Percentiles rank a stretch among this genome's conserved stretches.
These are phyloP conservation scores for Drosophila pachea DNA, from an alignment of 1,140 invertebrate genomes.

Conservation along the genomic window DNA sequence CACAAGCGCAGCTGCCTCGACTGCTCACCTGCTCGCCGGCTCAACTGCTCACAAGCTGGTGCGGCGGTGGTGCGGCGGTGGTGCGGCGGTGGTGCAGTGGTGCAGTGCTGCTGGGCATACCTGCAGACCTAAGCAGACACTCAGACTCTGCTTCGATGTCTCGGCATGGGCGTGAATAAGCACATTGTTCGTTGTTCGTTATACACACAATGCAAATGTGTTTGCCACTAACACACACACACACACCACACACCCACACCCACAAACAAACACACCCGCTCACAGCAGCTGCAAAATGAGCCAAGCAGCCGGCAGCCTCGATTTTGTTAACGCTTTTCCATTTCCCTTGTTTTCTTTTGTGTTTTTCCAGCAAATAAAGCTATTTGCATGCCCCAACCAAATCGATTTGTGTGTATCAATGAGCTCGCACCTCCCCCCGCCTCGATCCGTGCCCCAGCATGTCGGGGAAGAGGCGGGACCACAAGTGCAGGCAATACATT, in stretches of 20 bases:
- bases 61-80: constrained; percentile 16
- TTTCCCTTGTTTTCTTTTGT: constrained; percentile 15
- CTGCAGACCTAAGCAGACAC: constrained; percentile 68
- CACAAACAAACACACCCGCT: too few species aligned
- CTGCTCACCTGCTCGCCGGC: constrained; percentile 32
- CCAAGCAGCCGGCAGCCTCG: constrained; percentile 43
- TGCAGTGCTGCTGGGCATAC: constrained; percentile 31
- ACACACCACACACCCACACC: constrained; percentile 1
- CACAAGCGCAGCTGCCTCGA: not conserved
- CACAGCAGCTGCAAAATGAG: constrained; percentile 27
- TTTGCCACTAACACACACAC: constrained; percentile 39
- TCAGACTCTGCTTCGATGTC: constrained; percentile 71
- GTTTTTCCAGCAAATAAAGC: constrained; percentile 65
- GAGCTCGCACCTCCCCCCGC: too few species aligned
- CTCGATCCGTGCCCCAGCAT: too few species aligned
- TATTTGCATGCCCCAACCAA: constrained; percentile 75
- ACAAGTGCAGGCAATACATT: constrained; percentile 25
- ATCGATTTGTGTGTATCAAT: constrained; percentile 75
- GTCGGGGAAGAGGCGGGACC: too few species aligned
- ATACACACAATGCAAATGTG: constrained; percentile 76
- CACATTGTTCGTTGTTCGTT: constrained; percentile 43
- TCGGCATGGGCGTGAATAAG: constrained; percentile 52
- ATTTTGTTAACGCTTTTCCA: constrained; percentile 59
- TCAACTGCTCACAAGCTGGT: constrained; percentile 60
- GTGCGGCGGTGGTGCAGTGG: constrained; percentile 17